Evolutionary conservation across 2,888 invertebrate species (phyloP).

Genomic region (Nysson spinosus): DNA sequence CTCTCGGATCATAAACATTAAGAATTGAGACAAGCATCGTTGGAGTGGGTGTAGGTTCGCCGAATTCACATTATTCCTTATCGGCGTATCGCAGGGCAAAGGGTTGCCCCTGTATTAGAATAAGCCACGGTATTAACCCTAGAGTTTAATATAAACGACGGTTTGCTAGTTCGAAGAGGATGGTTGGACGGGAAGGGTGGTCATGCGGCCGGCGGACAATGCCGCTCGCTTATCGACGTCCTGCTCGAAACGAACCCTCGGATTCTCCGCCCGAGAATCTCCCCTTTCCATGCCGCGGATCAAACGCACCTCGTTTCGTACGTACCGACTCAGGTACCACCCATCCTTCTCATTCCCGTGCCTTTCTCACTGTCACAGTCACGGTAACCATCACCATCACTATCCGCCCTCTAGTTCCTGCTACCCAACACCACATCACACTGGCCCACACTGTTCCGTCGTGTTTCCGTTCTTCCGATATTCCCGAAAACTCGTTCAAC

Average conservation of each 20-base stretch:
- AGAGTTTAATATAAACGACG: slow-evolving; percentile 74
- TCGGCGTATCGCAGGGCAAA: slow-evolving; percentile 74
- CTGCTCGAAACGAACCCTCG: slow-evolving; percentile 48
- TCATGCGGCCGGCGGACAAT: slow-evolving; percentile 70
- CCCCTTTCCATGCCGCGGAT: not conserved
- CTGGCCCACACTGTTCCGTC: no score
- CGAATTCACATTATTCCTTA: slow-evolving; percentile 68
- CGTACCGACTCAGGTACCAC: no score
- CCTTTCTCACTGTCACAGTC: not conserved
- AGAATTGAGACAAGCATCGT: no score
- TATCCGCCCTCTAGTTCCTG: not conserved
- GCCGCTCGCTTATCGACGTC: slow-evolving; percentile 67
- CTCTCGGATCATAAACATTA: no score
- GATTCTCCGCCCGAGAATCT: slow-evolving; percentile 14
- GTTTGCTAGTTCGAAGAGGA: slow-evolving; percentile 34
- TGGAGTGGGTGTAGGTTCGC: not conserved
- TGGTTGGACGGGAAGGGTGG: slow-evolving; percentile 41
- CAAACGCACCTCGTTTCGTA: slow-evolving; percentile 4
- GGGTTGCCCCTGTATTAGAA: slow-evolving; percentile 73
- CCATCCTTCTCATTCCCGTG: slow-evolving; percentile 19
- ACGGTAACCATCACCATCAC: not conserved
- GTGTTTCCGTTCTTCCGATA: slow-evolving; percentile 21
- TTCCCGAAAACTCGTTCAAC: slow-evolving; percentile 41
- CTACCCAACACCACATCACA: no score
- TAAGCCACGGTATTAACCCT: slow-evolving; percentile 73